These are phyloP conservation scores for Nomada ruficornis DNA, from an alignment of 2,888 invertebrate genomes.

Conservation along the genomic window DNA sequence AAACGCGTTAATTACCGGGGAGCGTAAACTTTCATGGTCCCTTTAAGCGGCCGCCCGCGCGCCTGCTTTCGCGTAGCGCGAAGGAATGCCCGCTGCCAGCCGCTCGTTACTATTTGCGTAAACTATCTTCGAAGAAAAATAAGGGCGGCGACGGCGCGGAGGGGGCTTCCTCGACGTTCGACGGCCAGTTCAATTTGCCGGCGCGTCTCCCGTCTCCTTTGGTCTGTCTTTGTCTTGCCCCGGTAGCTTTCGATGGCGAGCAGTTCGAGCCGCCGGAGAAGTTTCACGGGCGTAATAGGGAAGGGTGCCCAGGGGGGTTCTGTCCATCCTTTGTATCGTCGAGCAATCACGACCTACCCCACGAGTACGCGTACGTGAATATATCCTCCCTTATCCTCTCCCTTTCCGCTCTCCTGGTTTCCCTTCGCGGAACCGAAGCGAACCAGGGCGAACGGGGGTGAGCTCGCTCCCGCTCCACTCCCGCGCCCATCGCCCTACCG, in stretches of 20 bases:
- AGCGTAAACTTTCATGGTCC: slow-evolving; percentile 17
- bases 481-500: slow-evolving; percentile 29
- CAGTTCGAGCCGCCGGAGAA: slow-evolving; percentile 65
- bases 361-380: slow-evolving; percentile 65
- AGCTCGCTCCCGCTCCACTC: slow-evolving; percentile 22
- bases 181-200: slow-evolving; percentile 68
- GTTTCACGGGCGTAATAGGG: slow-evolving; percentile 75
- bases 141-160: slow-evolving; percentile 45
- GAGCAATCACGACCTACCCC: slow-evolving; percentile 84
- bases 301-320: slow-evolving; percentile 80
- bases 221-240: slow-evolving; percentile 42
- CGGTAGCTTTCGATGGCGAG: slow-evolving; percentile 47
- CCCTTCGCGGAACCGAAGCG: slow-evolving; percentile 41
- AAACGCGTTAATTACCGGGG: slow-evolving; percentile 46
- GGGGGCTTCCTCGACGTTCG: slow-evolving; percentile 62
- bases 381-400: slow-evolving; percentile 29
- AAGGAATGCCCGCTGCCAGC: slow-evolving; percentile 20
- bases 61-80: not conserved
- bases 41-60: slow-evolving; percentile 7
- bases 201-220: slow-evolving; percentile 33
- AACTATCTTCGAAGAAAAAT: no score
- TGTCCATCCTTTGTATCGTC: slow-evolving; percentile 84
- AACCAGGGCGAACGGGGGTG: slow-evolving; percentile 19
- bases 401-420: slow-evolving; percentile 45
- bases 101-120: slow-evolving; percentile 1